A percentile compares a stretch with the other conserved stretches of the same genome.
These are phyloP conservation scores for Cephalopachus bancanus DNA, from an alignment of 2,797 vertebrate species.

Conservation along the genomic window DNA sequence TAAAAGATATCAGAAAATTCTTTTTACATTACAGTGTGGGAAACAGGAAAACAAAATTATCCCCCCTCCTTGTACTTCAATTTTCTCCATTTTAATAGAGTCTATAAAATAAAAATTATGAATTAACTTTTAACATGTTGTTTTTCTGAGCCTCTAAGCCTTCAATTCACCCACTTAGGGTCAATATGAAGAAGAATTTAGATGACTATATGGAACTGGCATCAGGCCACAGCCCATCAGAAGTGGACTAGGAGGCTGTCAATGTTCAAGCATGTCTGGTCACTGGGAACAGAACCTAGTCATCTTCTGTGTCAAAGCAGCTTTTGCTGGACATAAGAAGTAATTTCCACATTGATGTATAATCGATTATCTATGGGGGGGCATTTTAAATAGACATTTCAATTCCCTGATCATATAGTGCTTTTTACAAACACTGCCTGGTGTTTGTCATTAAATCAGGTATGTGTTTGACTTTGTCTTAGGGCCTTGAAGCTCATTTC, in stretches of 20 bases:
- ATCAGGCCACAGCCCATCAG: not conserved
- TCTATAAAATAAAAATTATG: constrained; percentile 6
- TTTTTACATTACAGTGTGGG: not conserved
- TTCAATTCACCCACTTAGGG: not conserved
- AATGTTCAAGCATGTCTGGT: not conserved
- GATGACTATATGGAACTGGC: not conserved
- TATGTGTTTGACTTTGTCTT: constrained; percentile 8
- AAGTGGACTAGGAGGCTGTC: not conserved
- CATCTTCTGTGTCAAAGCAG: not conserved
- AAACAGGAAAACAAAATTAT: not conserved
- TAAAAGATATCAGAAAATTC: not conserved
- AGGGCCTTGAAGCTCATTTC: not conserved
- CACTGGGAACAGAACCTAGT: not conserved
- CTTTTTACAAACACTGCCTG: not conserved
- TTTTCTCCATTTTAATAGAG: not conserved
- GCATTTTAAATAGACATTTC: constrained; percentile 19
- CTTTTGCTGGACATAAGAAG: not conserved
- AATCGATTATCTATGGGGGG: not conserved
- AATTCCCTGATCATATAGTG: not conserved
- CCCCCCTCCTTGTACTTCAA: not conserved
- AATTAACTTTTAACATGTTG: not conserved
- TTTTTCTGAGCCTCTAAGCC: not conserved
- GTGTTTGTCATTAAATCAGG: not conserved
- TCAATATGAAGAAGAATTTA: not conserved
- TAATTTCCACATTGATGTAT: not conserved